Evolutionary conservation across 1,140 invertebrate species (phyloP), one percentile per base, ranked within the genome.

Genomic region (Zaprionus taronus): DNA sequence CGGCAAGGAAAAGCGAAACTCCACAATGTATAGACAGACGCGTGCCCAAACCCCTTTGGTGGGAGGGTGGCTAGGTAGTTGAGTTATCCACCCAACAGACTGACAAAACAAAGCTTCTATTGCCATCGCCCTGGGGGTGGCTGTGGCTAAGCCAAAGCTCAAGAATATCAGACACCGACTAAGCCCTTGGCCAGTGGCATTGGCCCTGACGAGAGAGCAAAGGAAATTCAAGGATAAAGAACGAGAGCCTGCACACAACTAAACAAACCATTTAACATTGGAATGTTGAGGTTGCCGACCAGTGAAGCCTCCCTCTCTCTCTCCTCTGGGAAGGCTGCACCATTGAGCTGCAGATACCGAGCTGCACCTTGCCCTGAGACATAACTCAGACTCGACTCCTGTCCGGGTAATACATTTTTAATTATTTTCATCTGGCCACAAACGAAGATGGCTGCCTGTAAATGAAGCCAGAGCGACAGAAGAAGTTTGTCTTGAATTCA

Each of bases 381-480:
- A 51, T 22, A 22, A 51, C 47, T 22, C 47, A 14, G n/a, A 51
- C 15, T 44, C 26, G 2, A 15, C 55, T 56, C 49, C n/a, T 17
- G 41, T 47, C n/a, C 41, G 41, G n/a, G 34, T 70, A 80, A 80
- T 69, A 44, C 78, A 85, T 79, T 77, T 72, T 74, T 76, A 76
- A 79, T 73, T 75, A 85, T 81, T 81, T 70, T 56, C 14, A 44
- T 51, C 15, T 24, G 51, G 56, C 14, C 15, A 17, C 56, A 28
- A 66, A 41, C 22, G 51, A 28, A 17, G 9, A 9, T 24, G 31
- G 36, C 28, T 26, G 17, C 3, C 36, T 60, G 57, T 11, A 41
- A 58, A 41, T 64, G 47, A 5, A 12, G 5, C 44, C 22, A 22
- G 14, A 38, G 34, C 9, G 4, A n/a, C 41, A 17, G 31, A 14